These are phyloP conservation scores for Gymnorhina tibicen DNA, from an alignment of 2,113 vertebrate species.

Conservation along the genomic window DNA sequence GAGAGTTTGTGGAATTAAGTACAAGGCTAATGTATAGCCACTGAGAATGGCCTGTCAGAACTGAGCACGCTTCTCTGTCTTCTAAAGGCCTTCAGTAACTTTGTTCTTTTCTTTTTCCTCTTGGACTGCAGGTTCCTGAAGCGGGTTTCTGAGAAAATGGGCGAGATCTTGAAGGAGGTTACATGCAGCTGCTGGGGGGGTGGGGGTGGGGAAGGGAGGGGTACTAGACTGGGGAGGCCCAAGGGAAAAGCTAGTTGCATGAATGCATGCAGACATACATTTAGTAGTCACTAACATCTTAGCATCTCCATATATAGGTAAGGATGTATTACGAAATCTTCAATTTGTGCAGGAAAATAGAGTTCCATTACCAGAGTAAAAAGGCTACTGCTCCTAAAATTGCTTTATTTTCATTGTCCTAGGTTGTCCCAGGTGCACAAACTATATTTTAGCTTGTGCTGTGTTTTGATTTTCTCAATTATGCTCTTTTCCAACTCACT, in stretches of 20 bases:
- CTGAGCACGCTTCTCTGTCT: slow-evolving; percentile 62
- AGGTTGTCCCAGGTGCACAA: slow-evolving; percentile 44
- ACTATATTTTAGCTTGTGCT: slow-evolving; percentile 52
- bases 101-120: slow-evolving; percentile 86
- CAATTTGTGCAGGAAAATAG: slow-evolving; percentile 58
- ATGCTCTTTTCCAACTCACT: slow-evolving; percentile 25
- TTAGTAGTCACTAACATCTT: slow-evolving; percentile 84
- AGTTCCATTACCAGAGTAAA: slow-evolving; percentile 45
- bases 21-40: slow-evolving; percentile 19
- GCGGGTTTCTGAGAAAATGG: slow-evolving; percentile 97
- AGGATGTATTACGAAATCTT: slow-evolving; percentile 64
- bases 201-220: slow-evolving; percentile 57
- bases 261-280: slow-evolving; percentile 88
- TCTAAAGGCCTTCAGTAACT: slow-evolving; percentile 81
- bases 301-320: slow-evolving; percentile 77
- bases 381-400: slow-evolving; percentile 54
- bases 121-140: slow-evolving; percentile 99
- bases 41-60: slow-evolving; percentile 63
- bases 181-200: slow-evolving; percentile 85
- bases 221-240: slow-evolving; percentile 68
- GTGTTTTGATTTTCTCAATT: neutral
- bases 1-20: slow-evolving; percentile 15
- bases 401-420: slow-evolving; percentile 35
- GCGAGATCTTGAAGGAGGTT: slow-evolving; percentile 95
- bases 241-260: slow-evolving; percentile 85